Evolutionary conservation across 2,888 invertebrate species (phyloP).

Genomic region (Tubulanus polymorphus): DNA sequence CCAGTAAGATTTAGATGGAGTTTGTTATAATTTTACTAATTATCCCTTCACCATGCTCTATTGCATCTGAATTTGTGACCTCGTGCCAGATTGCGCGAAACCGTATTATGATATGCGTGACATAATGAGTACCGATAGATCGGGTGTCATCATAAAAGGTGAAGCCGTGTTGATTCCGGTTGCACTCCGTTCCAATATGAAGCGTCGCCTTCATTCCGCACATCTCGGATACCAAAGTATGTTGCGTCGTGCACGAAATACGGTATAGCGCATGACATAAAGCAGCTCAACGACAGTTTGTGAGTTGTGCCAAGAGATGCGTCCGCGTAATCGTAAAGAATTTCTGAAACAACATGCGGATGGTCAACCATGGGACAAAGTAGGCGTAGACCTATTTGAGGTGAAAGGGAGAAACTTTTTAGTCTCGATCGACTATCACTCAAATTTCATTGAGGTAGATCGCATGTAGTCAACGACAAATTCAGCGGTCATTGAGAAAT

Average conservation of each 20-base stretch:
- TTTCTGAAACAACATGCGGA: background rate
- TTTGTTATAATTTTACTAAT: too few species aligned
- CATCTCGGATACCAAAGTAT: constrained; percentile 15
- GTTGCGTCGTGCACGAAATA: constrained; percentile 10
- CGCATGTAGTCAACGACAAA: background rate
- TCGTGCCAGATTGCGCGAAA: background rate
- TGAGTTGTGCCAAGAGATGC: background rate
- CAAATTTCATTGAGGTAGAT: constrained; percentile 5
- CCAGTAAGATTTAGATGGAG: too few species aligned
- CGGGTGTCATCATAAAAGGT: constrained; percentile 12
- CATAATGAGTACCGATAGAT: background rate
- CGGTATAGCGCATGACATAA: background rate
- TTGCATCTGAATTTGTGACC: too few species aligned
- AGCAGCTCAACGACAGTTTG: background rate
- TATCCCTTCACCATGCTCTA: too few species aligned
- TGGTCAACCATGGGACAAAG: constrained; percentile 10
- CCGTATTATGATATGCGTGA: constrained; percentile 12
- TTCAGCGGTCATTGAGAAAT: background rate
- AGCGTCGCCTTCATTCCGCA: constrained; percentile 11
- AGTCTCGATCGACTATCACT: background rate
- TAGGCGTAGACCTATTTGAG: constrained; percentile 8
- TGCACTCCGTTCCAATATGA: constrained; percentile 8
- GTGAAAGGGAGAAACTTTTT: constrained; percentile 4
- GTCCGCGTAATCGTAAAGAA: constrained; percentile 4
- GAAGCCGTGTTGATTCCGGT: constrained; percentile 12